Evolutionary conservation across 2,888 invertebrate genomes (phyloP).

Genomic region (Diaphora mendica): DNA sequence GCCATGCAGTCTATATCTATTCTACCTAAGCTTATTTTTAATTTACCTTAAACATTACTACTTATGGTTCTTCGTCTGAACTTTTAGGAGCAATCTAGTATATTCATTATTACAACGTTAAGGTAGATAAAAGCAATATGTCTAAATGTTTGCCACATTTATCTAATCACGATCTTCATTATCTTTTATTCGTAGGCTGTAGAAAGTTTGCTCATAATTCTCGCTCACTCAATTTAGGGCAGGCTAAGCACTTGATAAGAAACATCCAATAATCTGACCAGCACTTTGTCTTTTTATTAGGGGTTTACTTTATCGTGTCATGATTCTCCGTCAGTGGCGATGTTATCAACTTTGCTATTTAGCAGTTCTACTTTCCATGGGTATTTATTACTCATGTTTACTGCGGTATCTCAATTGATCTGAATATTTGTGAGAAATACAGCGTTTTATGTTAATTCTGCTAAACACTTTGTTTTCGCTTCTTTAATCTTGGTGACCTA

Average conservation of each 20-base stretch:
- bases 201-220: slow-evolving; percentile 83
- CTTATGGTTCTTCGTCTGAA: not conserved
- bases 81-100: slow-evolving; percentile 7
- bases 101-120: slow-evolving; percentile 14
- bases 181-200: slow-evolving; percentile 77
- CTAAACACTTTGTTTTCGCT: slow-evolving; percentile 1
- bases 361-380: slow-evolving; percentile 61
- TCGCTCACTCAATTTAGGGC: slow-evolving; percentile 81
- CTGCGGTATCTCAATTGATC: slow-evolving; percentile 59
- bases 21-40: not conserved
- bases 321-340: slow-evolving; percentile 73
- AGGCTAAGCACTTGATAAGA: slow-evolving; percentile 77
- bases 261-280: slow-evolving; percentile 76
- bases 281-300: slow-evolving; percentile 78
- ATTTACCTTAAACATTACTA: not conserved
- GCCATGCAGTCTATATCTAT: not conserved
- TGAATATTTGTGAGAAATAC: slow-evolving; percentile 41
- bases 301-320: slow-evolving; percentile 74
- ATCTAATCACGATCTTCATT: slow-evolving; percentile 81
- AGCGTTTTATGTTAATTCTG: slow-evolving; percentile 26
- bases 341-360: slow-evolving; percentile 72
- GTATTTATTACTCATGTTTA: slow-evolving; percentile 64
- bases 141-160: slow-evolving; percentile 72
- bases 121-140: slow-evolving; percentile 41
- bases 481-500: not conserved